Evolutionary conservation across 2,888 invertebrate genomes (phyloP).

Genomic region (Drosophila infuscata): DNA sequence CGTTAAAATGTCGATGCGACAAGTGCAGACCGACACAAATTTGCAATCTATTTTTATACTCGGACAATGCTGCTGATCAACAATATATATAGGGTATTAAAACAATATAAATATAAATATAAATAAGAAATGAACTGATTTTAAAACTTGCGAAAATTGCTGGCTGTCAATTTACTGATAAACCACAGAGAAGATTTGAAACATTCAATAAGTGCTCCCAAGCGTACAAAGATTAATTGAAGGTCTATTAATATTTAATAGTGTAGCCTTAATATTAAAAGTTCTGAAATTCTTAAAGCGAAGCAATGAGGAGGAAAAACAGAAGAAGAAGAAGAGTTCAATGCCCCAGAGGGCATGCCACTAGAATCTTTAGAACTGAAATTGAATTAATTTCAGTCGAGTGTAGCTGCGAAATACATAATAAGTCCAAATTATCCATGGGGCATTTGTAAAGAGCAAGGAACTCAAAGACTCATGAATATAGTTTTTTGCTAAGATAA

Average conservation of each 20-base stretch:
- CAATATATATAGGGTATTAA: neutral
- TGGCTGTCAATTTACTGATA: neutral
- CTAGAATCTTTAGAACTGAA: neutral
- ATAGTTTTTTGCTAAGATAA: neutral
- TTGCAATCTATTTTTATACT: neutral
- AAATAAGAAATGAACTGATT: neutral
- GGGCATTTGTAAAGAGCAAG: too few relatives aligned
- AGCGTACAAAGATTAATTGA: slow-evolving; percentile 15
- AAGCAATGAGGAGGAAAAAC: neutral
- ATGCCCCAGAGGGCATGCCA: neutral
- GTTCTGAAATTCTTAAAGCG: neutral
- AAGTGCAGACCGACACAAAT: slow-evolving; percentile 10
- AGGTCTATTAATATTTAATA: slow-evolving; percentile 18
- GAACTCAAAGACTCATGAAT: neutral
- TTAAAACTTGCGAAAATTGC: neutral
- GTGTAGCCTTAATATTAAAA: neutral
- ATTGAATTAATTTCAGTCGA: neutral
- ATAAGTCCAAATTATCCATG: neutral
- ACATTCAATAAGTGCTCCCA: slow-evolving; percentile 3
- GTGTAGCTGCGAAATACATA: neutral
- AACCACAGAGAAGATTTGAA: neutral
- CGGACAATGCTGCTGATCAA: neutral
- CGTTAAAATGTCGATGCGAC: slow-evolving; percentile 11
- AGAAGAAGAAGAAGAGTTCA: neutral
- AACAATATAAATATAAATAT: neutral